Conservation (phyloP, 2,888 invertebrate species). For the Seira ritae region DNA sequence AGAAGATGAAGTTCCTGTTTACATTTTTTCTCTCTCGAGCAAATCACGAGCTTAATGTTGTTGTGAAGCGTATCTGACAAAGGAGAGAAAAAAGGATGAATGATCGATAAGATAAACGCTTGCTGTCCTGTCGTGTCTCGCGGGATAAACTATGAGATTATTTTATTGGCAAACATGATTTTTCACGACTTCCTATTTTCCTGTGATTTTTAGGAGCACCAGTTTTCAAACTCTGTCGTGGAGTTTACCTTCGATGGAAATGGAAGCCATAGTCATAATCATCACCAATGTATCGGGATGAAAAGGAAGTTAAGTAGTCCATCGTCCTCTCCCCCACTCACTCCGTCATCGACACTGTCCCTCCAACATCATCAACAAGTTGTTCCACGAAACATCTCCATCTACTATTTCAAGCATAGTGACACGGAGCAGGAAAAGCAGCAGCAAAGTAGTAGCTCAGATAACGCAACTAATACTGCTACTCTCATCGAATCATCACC, state of each 20-base stretch:
- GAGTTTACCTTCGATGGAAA: slow-evolving; percentile 70
- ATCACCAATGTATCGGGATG: slow-evolving; percentile 67
- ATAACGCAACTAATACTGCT: no score
- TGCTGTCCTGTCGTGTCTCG: background rate
- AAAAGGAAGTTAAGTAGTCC: slow-evolving; percentile 71
- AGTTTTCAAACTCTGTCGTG: slow-evolving; percentile 72
- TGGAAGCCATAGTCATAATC: slow-evolving; percentile 30
- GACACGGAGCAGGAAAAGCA: slow-evolving; percentile 72
- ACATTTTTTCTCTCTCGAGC: background rate
- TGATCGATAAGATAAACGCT: background rate
- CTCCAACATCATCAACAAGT: slow-evolving; percentile 57
- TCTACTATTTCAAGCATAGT: slow-evolving; percentile 74
- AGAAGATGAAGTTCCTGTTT: slow-evolving; percentile 22
- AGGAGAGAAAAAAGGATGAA: background rate
- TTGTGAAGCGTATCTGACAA: no score
- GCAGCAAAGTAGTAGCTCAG: slow-evolving; percentile 23
- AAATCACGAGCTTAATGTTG: no score
- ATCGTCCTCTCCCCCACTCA: slow-evolving; percentile 65
- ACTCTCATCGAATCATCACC: background rate
- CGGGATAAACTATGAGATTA: no score
- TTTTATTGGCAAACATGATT: no score
- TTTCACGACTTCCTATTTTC: background rate
- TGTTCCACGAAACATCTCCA: slow-evolving; percentile 72
- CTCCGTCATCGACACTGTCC: slow-evolving; percentile 54
- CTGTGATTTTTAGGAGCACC: slow-evolving; percentile 64